A percentile compares a stretch with the other conserved stretches of the same genome.
phyloP scores from a whole-genome alignment of 2,888 invertebrate species.

The Sisyra nigra region DNA sequence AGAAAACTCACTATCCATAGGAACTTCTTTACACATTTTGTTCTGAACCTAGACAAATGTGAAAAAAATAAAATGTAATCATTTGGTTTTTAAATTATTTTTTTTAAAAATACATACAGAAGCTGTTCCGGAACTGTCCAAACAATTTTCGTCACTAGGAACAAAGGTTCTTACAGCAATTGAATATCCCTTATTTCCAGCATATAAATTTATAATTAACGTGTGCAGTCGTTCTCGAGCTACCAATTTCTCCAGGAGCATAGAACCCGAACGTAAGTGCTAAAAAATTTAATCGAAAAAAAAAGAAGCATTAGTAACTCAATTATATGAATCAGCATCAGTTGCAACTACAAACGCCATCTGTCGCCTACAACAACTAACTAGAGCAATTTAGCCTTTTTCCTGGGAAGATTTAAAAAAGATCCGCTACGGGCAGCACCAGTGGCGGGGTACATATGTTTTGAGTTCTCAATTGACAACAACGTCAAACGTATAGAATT shows the following conservation, averaged over 20 bases:
- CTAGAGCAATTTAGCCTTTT: too few species aligned
- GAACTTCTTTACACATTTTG: constrained; percentile 2
- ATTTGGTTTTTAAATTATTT: neutral
- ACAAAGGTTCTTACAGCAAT: constrained; percentile 20
- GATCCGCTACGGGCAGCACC: too few species aligned
- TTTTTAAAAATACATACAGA: constrained; percentile 15
- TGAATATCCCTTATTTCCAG: constrained; percentile 84
- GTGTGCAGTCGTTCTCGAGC: constrained; percentile 75
- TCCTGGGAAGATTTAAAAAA: too few species aligned
- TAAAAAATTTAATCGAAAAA: constrained; percentile 22
- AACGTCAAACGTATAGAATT: too few species aligned
- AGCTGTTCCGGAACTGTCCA: constrained; percentile 15
- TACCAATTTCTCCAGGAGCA: constrained; percentile 71
- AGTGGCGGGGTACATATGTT: too few species aligned
- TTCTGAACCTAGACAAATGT: neutral
- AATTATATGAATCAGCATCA: too few species aligned
- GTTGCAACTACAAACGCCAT: too few species aligned
- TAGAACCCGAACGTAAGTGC: constrained; percentile 45
- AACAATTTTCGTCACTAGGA: neutral
- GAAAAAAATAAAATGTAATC: neutral
- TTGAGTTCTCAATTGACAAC: too few species aligned
- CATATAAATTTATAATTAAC: constrained; percentile 78
- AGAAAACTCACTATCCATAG: constrained; percentile 25
- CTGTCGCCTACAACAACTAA: too few species aligned
- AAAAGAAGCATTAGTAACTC: too few species aligned